Evolutionary conservation across 2,888 invertebrate species (phyloP), one percentile per base, ranked within the genome.

Genomic region (Nomada fucata): DNA sequence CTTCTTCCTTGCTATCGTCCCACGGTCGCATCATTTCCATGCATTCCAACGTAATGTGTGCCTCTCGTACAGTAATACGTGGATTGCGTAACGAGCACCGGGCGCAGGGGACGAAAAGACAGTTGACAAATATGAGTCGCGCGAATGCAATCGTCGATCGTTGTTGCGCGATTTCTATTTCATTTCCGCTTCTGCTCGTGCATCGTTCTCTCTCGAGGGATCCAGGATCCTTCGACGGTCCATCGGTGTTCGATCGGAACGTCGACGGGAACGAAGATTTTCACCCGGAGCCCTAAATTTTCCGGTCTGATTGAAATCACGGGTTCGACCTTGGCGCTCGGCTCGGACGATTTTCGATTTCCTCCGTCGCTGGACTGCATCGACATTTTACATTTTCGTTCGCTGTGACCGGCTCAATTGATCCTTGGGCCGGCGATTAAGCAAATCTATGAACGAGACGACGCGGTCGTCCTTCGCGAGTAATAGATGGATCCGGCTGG

Each of bases 401-500:
- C 52, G 26, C 67, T 15, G 52, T n/a, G 59, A 77, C 65, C 13
- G 36, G 20, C 53, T 63, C 50, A 15, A 36, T 26, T 55, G 65
- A 80, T 67, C 67, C 70, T 80, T 47, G 73, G 53, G 29, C 69
- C 68, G 3, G n/a, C 69, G 60, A 61, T 65, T 50, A 57, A 79
- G 44, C 72, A 15, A 57, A 79, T 80, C 73, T 69, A 53, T 9
- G 70, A 71, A 63, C 73, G 20, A 13, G 29, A 18, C 57, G n/a
- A 59, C 69, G 74, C 50, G 42, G 67, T 70, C 44, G 80, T 80
- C 82, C 82, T 82, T 82, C 82, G 81, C 57, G 63, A 44, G 47
- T 78, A 59, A 83, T 73, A 52, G 64, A 52, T 68, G 69, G 72
- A 69, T 67, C 65, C 63, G 55, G 69, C 64, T 10, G 47, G 11